Conservation (phyloP, 2,888 invertebrate species). For the Epinotia bilunana region DNA sequence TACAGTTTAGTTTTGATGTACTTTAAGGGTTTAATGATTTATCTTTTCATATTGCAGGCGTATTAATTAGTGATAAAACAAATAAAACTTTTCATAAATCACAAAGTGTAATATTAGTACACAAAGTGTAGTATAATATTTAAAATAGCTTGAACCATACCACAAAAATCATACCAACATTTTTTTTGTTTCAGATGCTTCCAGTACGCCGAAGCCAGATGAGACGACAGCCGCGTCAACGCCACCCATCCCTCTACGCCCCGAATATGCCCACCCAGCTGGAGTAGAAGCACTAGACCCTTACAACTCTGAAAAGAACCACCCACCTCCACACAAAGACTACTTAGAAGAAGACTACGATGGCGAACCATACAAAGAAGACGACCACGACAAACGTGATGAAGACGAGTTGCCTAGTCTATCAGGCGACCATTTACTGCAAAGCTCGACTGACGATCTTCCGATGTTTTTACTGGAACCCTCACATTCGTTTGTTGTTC, state of each 20-base stretch:
- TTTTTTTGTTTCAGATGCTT: slow-evolving; percentile 70
- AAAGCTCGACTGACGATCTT: slow-evolving; percentile 87
- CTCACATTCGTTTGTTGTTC: slow-evolving; percentile 94
- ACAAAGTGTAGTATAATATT: no score
- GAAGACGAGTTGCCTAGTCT: slow-evolving; percentile 81
- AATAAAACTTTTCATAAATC: not conserved
- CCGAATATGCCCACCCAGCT: slow-evolving; percentile 80
- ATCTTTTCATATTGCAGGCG: not conserved
- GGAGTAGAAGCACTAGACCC: slow-evolving; percentile 79
- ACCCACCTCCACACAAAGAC: slow-evolving; percentile 71
- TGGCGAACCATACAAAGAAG: slow-evolving; percentile 76
- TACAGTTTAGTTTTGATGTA: slow-evolving; percentile 1
- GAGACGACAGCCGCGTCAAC: slow-evolving; percentile 67
- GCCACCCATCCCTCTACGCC: slow-evolving; percentile 73
- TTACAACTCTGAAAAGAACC: slow-evolving; percentile 78
- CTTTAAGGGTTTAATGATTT: not conserved
- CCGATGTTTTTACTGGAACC: slow-evolving; percentile 96
- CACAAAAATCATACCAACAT: not conserved
- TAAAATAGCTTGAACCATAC: not conserved
- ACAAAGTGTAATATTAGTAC: no score
- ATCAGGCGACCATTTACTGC: slow-evolving; percentile 76
- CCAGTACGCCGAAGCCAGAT: slow-evolving; percentile 71
- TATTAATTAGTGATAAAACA: not conserved
- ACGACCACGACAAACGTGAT: slow-evolving; percentile 77
- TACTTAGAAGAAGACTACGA: slow-evolving; percentile 82